Conservation (phyloP, 2,797 vertebrate species). For the Danio tinwini region DNA sequence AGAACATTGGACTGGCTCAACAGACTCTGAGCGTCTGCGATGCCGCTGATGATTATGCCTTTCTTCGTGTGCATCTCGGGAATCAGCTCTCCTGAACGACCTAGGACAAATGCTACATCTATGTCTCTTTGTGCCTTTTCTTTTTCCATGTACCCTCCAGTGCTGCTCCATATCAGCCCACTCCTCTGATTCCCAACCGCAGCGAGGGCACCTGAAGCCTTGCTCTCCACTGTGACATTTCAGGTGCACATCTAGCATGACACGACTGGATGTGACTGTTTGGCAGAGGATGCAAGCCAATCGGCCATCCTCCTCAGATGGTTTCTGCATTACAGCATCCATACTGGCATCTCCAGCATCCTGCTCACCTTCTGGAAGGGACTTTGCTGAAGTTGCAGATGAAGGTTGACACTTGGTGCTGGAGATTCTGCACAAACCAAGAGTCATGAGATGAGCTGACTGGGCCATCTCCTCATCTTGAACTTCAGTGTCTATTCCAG, state of each 20-base stretch:
- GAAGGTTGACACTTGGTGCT: conserved; percentile 61
- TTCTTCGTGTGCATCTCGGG: conserved; percentile 56
- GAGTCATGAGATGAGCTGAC: conserved; percentile 77
- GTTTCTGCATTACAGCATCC: conserved; percentile 50
- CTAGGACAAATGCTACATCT: conserved; percentile 54
- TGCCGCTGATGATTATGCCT: conserved; percentile 41
- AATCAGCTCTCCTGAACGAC: conserved; percentile 55
- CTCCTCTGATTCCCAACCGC: conserved; percentile 57
- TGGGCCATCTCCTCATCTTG: conserved; percentile 73
- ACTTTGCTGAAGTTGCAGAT: neutral
- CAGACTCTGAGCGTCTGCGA: conserved; percentile 21
- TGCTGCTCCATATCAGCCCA: conserved; percentile 72
- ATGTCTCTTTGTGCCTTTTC: conserved; percentile 50
- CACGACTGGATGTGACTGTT: conserved; percentile 41
- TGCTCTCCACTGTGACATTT: conserved; percentile 56
- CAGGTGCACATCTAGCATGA: conserved; percentile 57
- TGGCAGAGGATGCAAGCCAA: conserved; percentile 54
- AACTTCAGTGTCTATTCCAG: conserved; percentile 56
- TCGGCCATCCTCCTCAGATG: conserved; percentile 46
- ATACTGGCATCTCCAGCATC: conserved; percentile 36
- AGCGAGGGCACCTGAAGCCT: conserved; percentile 68
- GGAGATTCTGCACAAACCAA: conserved; percentile 71
- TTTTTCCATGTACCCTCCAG: conserved; percentile 61
- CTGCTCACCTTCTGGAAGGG: neutral
- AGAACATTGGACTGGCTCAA: conserved; percentile 37